Base-by-base conservation (phyloP, 2,888 invertebrate species). In the Aleiodes leptofemur region DNA sequence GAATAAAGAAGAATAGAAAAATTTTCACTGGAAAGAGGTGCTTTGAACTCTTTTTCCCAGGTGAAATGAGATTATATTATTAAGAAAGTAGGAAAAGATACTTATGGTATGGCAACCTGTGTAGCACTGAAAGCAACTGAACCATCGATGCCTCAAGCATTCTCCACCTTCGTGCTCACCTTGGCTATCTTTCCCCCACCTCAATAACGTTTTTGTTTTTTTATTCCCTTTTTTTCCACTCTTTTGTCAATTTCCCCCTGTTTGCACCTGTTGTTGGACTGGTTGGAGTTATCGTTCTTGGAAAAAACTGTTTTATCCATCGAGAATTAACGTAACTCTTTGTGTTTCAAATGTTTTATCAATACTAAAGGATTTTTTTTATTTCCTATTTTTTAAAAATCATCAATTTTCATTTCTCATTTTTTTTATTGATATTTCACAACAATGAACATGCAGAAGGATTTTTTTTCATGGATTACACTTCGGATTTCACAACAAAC, bases 361-460 rank as follows among this genome's bases (percentile, higher is more conserved):
- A 29, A 71, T 48, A 34, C 4, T 16, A 14, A 16, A 50, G 59
- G 9, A 72, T 48, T 50, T 48, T 68, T 14, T 8, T 16, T 1
- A 53, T 14, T n/a, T 53, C 16, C n/a, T n/a, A 51, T 34, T n/a
- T 31, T 2, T 34, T 43, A 1, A 14, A 43, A 43, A 55, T 16
- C 16, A 14, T 4, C 16, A 7, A 16, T 57, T 48, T 34, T 73
- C 72, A 23, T 57, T 74, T 66, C 69, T 70, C 66, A 73, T 70
- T 79, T 48, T 50, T 3, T 82, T 82, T 84, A 85, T 87, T 86
- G 81, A 85, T 83, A 84, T 83, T 75, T 85, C 83, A 87, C 86
- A 87, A 87, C 85, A 85, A 84, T 83, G 78, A 87, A 83, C 87
- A 88, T 87, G 86, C 87, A 86, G 82, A 81, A 82, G 53, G 72